phyloP scores from a whole-genome alignment of 2,113 vertebrate species.

The Cathartes aura region DNA sequence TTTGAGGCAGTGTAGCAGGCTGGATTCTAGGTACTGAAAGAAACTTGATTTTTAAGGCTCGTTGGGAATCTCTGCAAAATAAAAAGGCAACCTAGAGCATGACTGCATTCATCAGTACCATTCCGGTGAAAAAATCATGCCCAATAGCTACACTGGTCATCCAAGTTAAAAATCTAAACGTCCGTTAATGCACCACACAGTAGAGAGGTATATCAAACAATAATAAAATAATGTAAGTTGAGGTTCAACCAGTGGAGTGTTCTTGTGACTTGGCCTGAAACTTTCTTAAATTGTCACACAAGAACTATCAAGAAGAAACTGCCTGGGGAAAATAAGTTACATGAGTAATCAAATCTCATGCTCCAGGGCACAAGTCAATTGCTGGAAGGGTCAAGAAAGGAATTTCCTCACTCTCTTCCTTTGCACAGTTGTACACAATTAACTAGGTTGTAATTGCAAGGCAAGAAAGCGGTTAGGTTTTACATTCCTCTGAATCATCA shows the following conservation, averaged over 20 bases:
- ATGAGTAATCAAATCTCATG: slow-evolving; percentile 56
- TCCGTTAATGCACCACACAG: background rate
- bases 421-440: slow-evolving; percentile 45
- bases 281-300: background rate
- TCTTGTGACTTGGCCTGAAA: background rate
- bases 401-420: slow-evolving; percentile 55
- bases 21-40: background rate
- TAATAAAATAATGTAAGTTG: background rate
- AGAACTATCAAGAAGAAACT: background rate
- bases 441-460: background rate
- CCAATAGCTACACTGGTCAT: background rate
- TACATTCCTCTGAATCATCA: background rate
- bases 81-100: background rate
- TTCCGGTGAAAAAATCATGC: background rate
- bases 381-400: slow-evolving; percentile 60
- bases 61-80: background rate
- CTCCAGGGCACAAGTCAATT: slow-evolving; percentile 54
- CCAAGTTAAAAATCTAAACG: background rate
- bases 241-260: background rate
- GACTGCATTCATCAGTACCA: background rate
- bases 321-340: slow-evolving; percentile 6
- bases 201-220: background rate
- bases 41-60: background rate
- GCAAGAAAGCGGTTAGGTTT: background rate
- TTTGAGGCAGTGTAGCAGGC: background rate